A percentile compares a stretch with the other conserved stretches of the same genome.
phyloP scores from a whole-genome alignment of 1,140 invertebrate species.

The Diprion similis region DNA sequence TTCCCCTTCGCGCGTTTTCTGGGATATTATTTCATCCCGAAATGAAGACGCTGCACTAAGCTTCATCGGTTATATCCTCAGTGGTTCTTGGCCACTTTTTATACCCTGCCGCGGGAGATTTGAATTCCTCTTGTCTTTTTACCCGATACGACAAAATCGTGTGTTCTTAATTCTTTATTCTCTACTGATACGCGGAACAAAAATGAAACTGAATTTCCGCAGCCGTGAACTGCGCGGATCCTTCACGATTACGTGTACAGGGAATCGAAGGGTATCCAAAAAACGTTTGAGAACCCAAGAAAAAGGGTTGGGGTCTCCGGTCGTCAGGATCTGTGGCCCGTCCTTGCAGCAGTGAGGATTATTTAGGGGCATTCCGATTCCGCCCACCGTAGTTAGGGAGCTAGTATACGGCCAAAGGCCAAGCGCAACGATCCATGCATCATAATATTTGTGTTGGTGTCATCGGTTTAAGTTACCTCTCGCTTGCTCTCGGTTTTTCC shows the following conservation, averaged over 20 bases:
- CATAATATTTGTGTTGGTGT: constrained; percentile 53
- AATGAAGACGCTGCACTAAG: not conserved
- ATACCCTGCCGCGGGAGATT: not conserved
- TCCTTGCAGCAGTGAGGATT: constrained; percentile 34
- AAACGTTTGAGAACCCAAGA: constrained; percentile 32
- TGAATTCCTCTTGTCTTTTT: not conserved
- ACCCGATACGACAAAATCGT: not conserved
- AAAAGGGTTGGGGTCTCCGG: constrained; percentile 28
- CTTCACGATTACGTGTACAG: constrained; percentile 30
- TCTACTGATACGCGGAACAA: no score
- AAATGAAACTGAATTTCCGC: no score
- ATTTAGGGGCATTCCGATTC: constrained; percentile 42
- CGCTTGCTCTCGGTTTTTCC: constrained; percentile 8
- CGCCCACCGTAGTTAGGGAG: constrained; percentile 12
- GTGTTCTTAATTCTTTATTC: not conserved
- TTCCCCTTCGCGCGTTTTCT: not conserved
- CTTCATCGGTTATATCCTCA: not conserved
- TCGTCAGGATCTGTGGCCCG: constrained; percentile 8
- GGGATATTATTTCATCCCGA: constrained; percentile 5
- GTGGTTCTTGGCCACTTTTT: not conserved
- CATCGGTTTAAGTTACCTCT: constrained; percentile 48
- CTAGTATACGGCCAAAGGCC: not conserved
- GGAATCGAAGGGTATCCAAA: constrained; percentile 32
- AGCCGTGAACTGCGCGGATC: constrained; percentile 14
- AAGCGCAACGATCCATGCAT: constrained; percentile 43